These are phyloP conservation scores for Mormoops blainvillei DNA, from an alignment of 2,113 vertebrate species.

Conservation along the genomic window DNA sequence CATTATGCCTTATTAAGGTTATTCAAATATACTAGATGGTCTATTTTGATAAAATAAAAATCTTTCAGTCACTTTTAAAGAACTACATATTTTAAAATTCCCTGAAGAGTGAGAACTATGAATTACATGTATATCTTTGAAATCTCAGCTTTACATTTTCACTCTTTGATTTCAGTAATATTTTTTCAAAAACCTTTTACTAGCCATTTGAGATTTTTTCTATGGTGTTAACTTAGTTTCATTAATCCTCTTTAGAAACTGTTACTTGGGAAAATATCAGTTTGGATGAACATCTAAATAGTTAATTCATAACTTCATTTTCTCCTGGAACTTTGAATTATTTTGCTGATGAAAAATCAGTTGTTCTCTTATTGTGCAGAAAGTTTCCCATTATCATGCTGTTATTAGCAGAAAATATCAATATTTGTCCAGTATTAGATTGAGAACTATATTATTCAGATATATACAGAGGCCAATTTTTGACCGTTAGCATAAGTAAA, in stretches of 20 bases:
- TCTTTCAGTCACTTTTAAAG: conserved; percentile 35
- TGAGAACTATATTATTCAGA: not conserved
- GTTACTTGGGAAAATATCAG: not conserved
- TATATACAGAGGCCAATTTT: not conserved
- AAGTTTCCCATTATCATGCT: not conserved
- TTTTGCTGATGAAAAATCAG: not conserved
- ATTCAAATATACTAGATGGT: not conserved
- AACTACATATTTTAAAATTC: not conserved
- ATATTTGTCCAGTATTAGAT: not conserved
- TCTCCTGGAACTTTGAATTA: conserved; percentile 13
- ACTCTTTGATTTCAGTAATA: conserved; percentile 14
- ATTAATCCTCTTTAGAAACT: not conserved
- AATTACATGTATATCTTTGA: conserved; percentile 16
- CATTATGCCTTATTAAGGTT: not conserved
- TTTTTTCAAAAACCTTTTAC: conserved; percentile 25
- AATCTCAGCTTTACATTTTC: not conserved
- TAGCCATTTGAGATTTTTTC: not conserved
- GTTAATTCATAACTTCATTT: not conserved
- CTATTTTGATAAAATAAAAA: not conserved
- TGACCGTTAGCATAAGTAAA: not conserved
- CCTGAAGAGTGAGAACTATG: not conserved
- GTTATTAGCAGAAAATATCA: conserved; percentile 9
- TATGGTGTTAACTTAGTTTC: not conserved
- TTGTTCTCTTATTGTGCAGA: not conserved
- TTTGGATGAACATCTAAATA: conserved; percentile 17